Conservation (phyloP, 2,888 invertebrate genomes). For the Drosophila yooni region DNA sequence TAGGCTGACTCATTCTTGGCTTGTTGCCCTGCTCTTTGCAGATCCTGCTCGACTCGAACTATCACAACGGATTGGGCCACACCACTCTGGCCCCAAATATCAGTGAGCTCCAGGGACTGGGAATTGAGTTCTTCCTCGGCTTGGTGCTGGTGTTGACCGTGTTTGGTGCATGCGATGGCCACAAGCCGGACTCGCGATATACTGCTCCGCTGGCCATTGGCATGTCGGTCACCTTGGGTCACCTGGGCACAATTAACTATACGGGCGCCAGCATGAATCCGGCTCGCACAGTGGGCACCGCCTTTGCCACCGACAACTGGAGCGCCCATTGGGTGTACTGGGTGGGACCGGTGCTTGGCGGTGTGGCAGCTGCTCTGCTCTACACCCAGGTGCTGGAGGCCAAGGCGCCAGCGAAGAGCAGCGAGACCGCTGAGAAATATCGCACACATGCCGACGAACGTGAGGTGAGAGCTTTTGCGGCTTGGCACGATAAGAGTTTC, state of each 20-base stretch:
- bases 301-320: constrained; percentile 91
- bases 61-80: constrained; percentile 88
- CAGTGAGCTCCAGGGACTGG: constrained; percentile 92
- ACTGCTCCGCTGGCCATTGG: constrained; percentile 95
- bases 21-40: constrained; percentile 62
- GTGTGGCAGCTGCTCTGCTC: constrained; percentile 90
- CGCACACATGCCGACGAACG: constrained; percentile 87
- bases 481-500: constrained; percentile 72
- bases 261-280: constrained; percentile 98
- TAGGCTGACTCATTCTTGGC: neutral
- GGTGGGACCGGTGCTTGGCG: constrained; percentile 94
- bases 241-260: constrained; percentile 92
- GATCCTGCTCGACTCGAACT: constrained; percentile 89
- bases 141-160: constrained; percentile 95
- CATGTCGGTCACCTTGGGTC: constrained; percentile 93
- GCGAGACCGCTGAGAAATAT: constrained; percentile 84
- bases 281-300: constrained; percentile 94
- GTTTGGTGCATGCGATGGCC: constrained; percentile 89
- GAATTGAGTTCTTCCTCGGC: constrained; percentile 95
- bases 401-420: constrained; percentile 62
- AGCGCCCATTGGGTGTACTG: constrained; percentile 95
- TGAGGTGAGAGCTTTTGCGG: constrained; percentile 86
- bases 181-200: constrained; percentile 89
- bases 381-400: constrained; percentile 87
- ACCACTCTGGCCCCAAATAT: constrained; percentile 88